Percentiles rank a stretch among this genome's conserved stretches.
phyloP scores from a whole-genome alignment of 2,113 vertebrate species.

The Trematocara nigrifrons region DNA sequence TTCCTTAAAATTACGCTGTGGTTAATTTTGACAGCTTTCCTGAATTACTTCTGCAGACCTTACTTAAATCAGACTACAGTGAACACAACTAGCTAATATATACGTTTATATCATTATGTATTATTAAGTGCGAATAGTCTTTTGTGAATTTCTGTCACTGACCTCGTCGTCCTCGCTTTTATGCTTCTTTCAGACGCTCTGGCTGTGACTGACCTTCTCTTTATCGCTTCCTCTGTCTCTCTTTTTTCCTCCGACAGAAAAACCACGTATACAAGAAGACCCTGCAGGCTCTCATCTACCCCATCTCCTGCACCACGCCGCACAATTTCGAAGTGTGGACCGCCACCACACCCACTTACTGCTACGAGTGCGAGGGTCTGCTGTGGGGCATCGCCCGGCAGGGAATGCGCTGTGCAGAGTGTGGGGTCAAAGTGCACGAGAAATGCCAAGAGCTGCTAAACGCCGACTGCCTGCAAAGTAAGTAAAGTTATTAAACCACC shows the following conservation, averaged over 20 bases:
- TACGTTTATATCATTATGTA: neutral
- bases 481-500: conserved; percentile 59
- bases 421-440: conserved; percentile 97
- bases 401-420: conserved; percentile 93
- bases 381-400: conserved; percentile 97
- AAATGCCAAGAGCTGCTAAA: conserved; percentile 98
- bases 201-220: neutral
- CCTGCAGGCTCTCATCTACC: conserved; percentile 96
- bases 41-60: neutral
- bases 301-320: conserved; percentile 95
- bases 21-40: fast-evolving
- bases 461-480: conserved; percentile 94
- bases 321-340: conserved; percentile 98
- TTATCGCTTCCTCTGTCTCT: neutral
- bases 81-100: neutral
- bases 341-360: conserved; percentile 94
- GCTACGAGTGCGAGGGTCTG: conserved; percentile 95
- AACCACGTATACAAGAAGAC: conserved; percentile 94
- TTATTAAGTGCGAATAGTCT: neutral
- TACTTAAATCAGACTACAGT: neutral
- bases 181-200: neutral
- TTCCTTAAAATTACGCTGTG: neutral
- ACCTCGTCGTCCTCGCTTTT: neutral
- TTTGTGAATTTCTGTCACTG: neutral
- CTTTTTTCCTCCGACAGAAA: conserved; percentile 74